These are phyloP conservation scores for Colostygia pectinataria DNA, from an alignment of 2,888 invertebrate genomes.

Conservation along the genomic window DNA sequence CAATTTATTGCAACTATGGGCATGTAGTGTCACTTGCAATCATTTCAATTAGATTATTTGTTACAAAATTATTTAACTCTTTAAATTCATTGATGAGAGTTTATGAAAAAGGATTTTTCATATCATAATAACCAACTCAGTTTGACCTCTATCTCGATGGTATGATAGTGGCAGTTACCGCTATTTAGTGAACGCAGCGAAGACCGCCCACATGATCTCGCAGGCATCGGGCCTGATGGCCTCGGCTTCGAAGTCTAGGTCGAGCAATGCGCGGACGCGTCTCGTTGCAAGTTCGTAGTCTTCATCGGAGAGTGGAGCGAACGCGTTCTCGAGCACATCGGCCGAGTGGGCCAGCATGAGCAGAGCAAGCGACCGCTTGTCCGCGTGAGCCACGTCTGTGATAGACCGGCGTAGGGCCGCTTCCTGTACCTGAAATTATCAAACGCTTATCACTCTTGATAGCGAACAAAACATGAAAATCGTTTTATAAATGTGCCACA, in stretches of 20 bases:
- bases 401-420: constrained; percentile 98
- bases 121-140: constrained; percentile 19
- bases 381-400: constrained; percentile 98
- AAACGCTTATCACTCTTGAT: background rate
- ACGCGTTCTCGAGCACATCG: constrained; percentile 99
- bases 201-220: constrained; percentile 99
- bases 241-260: constrained; percentile 98
- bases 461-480: background rate
- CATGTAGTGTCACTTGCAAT: constrained; percentile 7
- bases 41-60: constrained; percentile 1
- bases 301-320: constrained; percentile 97
- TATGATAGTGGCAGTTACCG: constrained; percentile 53
- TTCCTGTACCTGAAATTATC: constrained; percentile 92
- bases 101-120: constrained; percentile 38
- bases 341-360: constrained; percentile 98
- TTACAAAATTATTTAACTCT: constrained; percentile 17
- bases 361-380: constrained; percentile 95
- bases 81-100: constrained; percentile 36
- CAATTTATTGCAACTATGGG: constrained; percentile 5
- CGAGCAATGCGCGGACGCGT: constrained; percentile 96
- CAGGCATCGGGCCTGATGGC: constrained; percentile 94
- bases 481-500: background rate
- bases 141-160: constrained; percentile 31
- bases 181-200: constrained; percentile 99
- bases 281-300: constrained; percentile 99